Evolutionary conservation across 2,797 vertebrate species (phyloP), one percentile per base, ranked within the genome.

Genomic region (Dermochelys coriacea): DNA sequence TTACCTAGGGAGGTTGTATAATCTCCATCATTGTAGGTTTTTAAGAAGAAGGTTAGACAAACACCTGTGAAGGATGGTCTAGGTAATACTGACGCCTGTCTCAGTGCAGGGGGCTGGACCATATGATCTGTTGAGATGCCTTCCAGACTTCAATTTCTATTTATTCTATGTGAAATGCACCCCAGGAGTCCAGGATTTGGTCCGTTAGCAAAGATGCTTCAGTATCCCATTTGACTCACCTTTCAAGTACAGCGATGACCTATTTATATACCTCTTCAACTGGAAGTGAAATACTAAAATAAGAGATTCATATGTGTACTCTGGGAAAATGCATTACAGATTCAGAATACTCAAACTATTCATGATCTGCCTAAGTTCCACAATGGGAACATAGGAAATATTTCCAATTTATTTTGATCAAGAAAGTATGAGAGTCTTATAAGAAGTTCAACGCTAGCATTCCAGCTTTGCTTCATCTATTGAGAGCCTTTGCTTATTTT

Each of bases 401-500:
- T n/a, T 87, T 79, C 15, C 49, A 82, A 55, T 77, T 12, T 14
- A 83, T 92, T 88, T 92, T 45, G 6, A 45, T 92, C 50, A 54
- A 52, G 41, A 41, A 74, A 85, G 34, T 34, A 14, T 49, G 87
- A 78, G 86, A 71, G 12, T 49, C 50, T 77, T 79, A 81, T 5
- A 71, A 87, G 57, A 84, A 2, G 16, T 75, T 87, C 49, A 87
- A 51, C 15, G 31, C 54, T 88, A 80, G 6, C 5, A 75, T 90
- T 64, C 59, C 49, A 74, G 41, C 34, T 85, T n/a, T 64, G 89
- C 2, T 90, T 86, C 84, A 8, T 80, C 74, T 55, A 31, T 6
- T 88, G 75, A 80, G 34, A 75, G 61, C 61, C 80, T 93, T 77
- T 87, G 75, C 52, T 93, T 86, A 4, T 87, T 88, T 88, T 59